Conservation (phyloP, 2,888 invertebrate species). For the Noctua fimbriata region DNA sequence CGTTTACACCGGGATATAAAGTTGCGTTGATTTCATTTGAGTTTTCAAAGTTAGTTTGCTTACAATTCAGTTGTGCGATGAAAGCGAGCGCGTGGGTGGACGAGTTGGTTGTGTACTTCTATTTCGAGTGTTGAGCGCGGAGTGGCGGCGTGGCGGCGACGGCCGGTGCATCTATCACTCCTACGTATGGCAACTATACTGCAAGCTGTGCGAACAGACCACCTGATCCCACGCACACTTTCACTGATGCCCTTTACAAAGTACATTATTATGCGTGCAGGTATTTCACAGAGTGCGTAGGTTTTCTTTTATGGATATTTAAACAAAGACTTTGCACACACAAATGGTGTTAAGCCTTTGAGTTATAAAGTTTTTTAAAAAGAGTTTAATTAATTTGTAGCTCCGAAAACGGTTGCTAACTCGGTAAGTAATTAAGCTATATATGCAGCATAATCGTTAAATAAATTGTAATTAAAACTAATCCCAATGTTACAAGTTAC, state of each 20-base stretch:
- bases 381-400: slow-evolving; percentile 22
- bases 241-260: slow-evolving; percentile 71
- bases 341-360: slow-evolving; percentile 15
- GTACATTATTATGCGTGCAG: slow-evolving; percentile 49
- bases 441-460: slow-evolving; percentile 60
- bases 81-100: slow-evolving; percentile 77
- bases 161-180: slow-evolving; percentile 75
- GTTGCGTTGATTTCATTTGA: slow-evolving; percentile 27
- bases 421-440: slow-evolving; percentile 64
- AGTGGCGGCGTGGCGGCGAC: slow-evolving; percentile 53
- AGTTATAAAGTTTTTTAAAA: not conserved
- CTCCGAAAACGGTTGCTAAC: slow-evolving; percentile 46
- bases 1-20: slow-evolving; percentile 38
- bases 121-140: slow-evolving; percentile 60
- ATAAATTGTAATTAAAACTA: slow-evolving; percentile 71
- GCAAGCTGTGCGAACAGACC: slow-evolving; percentile 65
- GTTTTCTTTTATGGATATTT: slow-evolving; percentile 33
- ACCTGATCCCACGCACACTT: slow-evolving; percentile 72
- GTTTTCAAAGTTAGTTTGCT: slow-evolving; percentile 44
- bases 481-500: slow-evolving; percentile 69
- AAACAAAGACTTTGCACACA: slow-evolving; percentile 9
- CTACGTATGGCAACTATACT: slow-evolving; percentile 70
- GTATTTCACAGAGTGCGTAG: slow-evolving; percentile 44
- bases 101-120: slow-evolving; percentile 65
- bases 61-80: slow-evolving; percentile 58